These are phyloP conservation scores for Leucosticte australis DNA, from an alignment of 2,113 vertebrate species.

Conservation along the genomic window DNA sequence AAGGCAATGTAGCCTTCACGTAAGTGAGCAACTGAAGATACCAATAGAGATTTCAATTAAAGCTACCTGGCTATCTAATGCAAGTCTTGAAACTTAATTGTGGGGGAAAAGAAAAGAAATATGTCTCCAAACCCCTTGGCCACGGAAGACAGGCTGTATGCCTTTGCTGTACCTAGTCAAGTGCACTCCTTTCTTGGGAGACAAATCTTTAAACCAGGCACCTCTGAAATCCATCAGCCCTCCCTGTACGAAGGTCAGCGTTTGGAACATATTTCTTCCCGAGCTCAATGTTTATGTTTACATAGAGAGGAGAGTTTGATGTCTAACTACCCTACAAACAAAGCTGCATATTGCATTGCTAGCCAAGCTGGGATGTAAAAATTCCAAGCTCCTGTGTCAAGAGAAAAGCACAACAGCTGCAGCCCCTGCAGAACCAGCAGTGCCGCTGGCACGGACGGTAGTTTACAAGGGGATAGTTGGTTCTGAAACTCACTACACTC, in stretches of 20 bases:
- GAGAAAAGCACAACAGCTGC: neutral
- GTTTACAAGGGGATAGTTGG: neutral
- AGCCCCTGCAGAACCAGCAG: neutral
- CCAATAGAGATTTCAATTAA: slow-evolving; percentile 74
- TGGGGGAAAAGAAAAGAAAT: slow-evolving; percentile 70
- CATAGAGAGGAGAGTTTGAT: slow-evolving; percentile 43
- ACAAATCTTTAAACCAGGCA: neutral
- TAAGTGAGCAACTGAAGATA: slow-evolving; percentile 99
- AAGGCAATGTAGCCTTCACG: slow-evolving; percentile 97
- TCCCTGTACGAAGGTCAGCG: slow-evolving; percentile 13
- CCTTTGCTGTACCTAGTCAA: neutral
- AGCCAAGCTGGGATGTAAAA: slow-evolving; percentile 45
- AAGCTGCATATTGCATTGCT: slow-evolving; percentile 77
- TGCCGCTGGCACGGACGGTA: neutral
- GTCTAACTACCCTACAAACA: slow-evolving; percentile 45
- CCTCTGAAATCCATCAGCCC: neutral
- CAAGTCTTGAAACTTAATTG: slow-evolving; percentile 74
- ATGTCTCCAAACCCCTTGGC: slow-evolving; percentile 76
- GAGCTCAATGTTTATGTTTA: slow-evolving; percentile 68
- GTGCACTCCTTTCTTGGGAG: neutral
- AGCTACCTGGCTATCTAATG: slow-evolving; percentile 83
- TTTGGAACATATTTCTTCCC: slow-evolving; percentile 78
- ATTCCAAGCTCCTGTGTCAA: neutral
- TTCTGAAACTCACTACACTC: neutral
- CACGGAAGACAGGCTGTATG: neutral